phyloP scores from a whole-genome alignment of 1,140 invertebrate genomes.

The Cephus cinctus region DNA sequence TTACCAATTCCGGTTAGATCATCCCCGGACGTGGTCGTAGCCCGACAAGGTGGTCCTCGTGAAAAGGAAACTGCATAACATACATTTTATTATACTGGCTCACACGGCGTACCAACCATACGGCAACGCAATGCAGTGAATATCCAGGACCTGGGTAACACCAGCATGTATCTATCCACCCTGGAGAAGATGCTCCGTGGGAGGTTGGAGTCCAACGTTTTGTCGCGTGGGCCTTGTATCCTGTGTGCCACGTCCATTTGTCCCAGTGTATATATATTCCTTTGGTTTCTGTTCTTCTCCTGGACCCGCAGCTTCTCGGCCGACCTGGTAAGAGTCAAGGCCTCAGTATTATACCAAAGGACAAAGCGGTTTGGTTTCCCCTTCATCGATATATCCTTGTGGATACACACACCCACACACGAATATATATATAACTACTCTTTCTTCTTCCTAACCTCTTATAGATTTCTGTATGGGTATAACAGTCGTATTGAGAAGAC shows the following conservation, averaged over 20 bases:
- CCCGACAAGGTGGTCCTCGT: slow-evolving; percentile 28
- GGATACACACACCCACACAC: too few relatives aligned
- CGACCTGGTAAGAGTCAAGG: too few relatives aligned
- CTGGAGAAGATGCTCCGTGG: slow-evolving; percentile 25
- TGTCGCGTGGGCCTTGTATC: slow-evolving; percentile 31
- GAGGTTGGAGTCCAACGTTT: slow-evolving; percentile 19
- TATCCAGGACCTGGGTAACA: slow-evolving; percentile 5
- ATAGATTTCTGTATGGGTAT: too few relatives aligned
- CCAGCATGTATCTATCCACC: slow-evolving; percentile 9
- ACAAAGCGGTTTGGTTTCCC: too few relatives aligned
- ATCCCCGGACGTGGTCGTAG: slow-evolving; percentile 16
- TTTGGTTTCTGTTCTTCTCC: not conserved
- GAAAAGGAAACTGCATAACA: slow-evolving; percentile 33
- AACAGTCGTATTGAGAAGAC: not conserved
- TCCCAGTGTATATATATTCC: slow-evolving; percentile 19
- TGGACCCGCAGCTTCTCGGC: not conserved
- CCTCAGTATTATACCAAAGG: too few relatives aligned
- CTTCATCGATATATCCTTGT: too few relatives aligned
- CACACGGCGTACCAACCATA: not conserved
- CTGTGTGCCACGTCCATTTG: slow-evolving; percentile 33
- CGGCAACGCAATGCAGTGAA: too few relatives aligned
- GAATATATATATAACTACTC: too few relatives aligned
- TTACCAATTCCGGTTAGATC: slow-evolving; percentile 24
- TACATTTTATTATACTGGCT: slow-evolving; percentile 28
- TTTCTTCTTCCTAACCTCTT: too few relatives aligned